phyloP scores from a whole-genome alignment of 92 coral and sea anemone genomes.

The Plumapathes pennacea region DNA sequence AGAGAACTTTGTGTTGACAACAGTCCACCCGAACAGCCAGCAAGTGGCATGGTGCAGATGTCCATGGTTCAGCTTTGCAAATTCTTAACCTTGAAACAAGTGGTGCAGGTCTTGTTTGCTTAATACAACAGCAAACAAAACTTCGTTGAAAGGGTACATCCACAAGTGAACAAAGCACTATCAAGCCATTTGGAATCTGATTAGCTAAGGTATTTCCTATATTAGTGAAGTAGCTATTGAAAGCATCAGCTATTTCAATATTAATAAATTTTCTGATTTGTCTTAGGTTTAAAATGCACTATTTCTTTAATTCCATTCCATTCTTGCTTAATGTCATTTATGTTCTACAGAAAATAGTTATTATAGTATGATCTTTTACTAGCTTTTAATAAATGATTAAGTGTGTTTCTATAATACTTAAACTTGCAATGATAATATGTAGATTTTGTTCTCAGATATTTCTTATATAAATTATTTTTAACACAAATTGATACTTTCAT shows the following conservation, averaged over 20 bases:
- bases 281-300: neutral
- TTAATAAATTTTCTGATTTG: slow-evolving; percentile 1
- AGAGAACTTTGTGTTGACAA: no score
- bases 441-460: slow-evolving; percentile 9
- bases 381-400: slow-evolving; percentile 23
- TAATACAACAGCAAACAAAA: no score
- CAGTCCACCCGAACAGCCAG: no score
- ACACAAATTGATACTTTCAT: slow-evolving; percentile 29
- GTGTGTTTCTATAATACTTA: slow-evolving; percentile 37
- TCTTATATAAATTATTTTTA: slow-evolving; percentile 27
- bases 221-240: slow-evolving; percentile 1
- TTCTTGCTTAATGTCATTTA: slow-evolving; percentile 4
- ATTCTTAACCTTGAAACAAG: no score
- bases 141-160: no score
- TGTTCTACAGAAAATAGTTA: slow-evolving; percentile 16
- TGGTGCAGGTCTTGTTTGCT: no score
- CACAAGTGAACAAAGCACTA: no score
- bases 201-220: slow-evolving; percentile 2
- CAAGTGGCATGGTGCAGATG: no score
- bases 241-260: slow-evolving; percentile 2
- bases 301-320: slow-evolving; percentile 52
- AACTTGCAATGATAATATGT: slow-evolving; percentile 15
- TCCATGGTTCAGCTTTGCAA: no score
- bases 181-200: neutral
- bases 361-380: slow-evolving; percentile 33